These are phyloP conservation scores for Theodoxus fluviatilis DNA, from an alignment of 2,888 invertebrate species.

Conservation along the genomic window DNA sequence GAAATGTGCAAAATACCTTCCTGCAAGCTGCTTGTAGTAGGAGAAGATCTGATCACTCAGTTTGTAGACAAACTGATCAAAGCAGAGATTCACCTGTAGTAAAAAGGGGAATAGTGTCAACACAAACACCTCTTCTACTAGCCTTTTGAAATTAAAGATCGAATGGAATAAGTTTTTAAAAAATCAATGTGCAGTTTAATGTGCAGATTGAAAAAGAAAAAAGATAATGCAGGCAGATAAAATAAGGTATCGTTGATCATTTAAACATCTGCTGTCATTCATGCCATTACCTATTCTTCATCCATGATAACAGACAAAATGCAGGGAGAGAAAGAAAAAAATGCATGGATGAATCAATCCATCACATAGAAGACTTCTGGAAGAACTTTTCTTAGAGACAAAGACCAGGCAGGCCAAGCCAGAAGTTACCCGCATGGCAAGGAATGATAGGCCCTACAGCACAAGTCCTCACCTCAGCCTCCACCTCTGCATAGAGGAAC, in stretches of 20 bases:
- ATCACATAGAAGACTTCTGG: too few relatives aligned
- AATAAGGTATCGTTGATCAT: background rate
- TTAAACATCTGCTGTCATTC: background rate
- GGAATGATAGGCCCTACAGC: background rate
- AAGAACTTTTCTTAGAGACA: too few relatives aligned
- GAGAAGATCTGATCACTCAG: constrained; percentile 96
- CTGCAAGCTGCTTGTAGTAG: constrained; percentile 95
- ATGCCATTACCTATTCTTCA: background rate
- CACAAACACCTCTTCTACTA: too few relatives aligned
- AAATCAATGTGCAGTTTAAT: background rate
- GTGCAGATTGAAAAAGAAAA: background rate
- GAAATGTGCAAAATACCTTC: constrained; percentile 71
- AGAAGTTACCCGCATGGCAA: background rate
- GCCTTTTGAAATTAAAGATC: background rate
- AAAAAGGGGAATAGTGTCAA: constrained; percentile 12
- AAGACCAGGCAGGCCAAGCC: background rate
- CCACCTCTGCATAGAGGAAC: constrained; percentile 97
- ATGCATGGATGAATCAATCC: too few relatives aligned
- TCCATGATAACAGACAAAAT: too few relatives aligned
- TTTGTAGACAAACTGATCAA: constrained; percentile 99
- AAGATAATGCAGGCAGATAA: background rate
- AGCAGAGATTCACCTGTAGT: constrained; percentile 86
- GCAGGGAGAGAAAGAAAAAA: too few relatives aligned
- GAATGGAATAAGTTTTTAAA: background rate
- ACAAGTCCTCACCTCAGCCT: constrained; percentile 84